phyloP scores from a whole-genome alignment of 1,140 invertebrate species.

The Heliconius eleuchia region DNA sequence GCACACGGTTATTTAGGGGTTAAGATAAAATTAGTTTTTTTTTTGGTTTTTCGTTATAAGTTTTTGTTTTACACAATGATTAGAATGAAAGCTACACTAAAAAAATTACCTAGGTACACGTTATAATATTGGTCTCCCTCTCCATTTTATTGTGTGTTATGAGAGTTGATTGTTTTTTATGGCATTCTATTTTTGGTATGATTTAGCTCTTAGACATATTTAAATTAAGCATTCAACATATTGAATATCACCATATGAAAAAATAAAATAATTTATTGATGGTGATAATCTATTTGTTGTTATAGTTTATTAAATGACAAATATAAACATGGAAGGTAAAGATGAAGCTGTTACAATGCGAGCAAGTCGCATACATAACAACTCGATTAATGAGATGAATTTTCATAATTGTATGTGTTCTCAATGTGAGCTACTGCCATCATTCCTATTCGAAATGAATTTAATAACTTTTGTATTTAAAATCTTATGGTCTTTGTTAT shows the following conservation, averaged over 20 bases:
- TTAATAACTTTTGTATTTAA: neutral
- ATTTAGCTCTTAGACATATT: too few species aligned
- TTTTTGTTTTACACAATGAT: neutral
- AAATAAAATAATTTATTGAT: too few species aligned
- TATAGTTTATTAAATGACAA: neutral
- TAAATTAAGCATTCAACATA: too few species aligned
- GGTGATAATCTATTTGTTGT: too few species aligned
- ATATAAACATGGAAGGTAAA: neutral
- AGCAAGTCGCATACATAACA: neutral
- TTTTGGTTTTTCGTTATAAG: neutral
- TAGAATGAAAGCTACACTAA: too few species aligned
- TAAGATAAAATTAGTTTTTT: neutral
- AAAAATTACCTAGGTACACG: too few species aligned
- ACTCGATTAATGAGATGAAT: conserved; percentile 29
- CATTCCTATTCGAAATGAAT: neutral
- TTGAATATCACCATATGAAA: too few species aligned
- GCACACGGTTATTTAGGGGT: neutral
- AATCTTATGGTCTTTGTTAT: too few species aligned
- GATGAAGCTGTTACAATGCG: conserved; percentile 7
- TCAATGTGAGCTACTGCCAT: conserved; percentile 19
- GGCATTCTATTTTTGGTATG: too few species aligned
- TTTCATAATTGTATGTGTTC: conserved; percentile 23
- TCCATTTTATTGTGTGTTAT: too few species aligned
- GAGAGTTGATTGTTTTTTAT: too few species aligned
- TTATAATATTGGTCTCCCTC: too few species aligned